Evolutionary conservation across 2,113 vertebrate genomes (phyloP), one percentile per base, ranked within the genome.

Genomic region (Xiphophorus maculatus): DNA sequence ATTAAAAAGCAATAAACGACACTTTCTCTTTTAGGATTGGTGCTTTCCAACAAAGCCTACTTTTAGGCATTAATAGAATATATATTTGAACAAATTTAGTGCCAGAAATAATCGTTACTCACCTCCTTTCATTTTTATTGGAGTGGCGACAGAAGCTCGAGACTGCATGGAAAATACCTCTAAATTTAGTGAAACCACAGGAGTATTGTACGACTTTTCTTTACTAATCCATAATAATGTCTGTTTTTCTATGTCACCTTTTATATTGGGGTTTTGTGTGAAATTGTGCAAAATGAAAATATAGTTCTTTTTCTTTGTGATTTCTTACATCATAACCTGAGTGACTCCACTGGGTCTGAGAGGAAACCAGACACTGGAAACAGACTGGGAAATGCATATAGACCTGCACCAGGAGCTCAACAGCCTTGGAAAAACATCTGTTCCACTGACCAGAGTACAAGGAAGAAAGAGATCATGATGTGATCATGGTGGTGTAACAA

Each of bases 341-440:
- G 54, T 82, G 87, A 88, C 79, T 89, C 89, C 80, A 66, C 80
- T 63, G 44, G 70, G 82, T 71, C 66, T 68, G 69, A 74, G 73
- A 74, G 69, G 81, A 90, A 90, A 88, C 71, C 74, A 77, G 58
- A 86, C 63, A 83, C 79, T 83, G 87, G 88, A 90, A 90, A 85
- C 68, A 66, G 65, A 85, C 81, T 48, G 77, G 70, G 74, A 79
- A 70, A 83, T 74, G 15, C 62, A 42, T 54, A 69, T 25, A 35
- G 9, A 75, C 37, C 64, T 71, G 42, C 58, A 79, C 74, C 83
- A 86, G 79, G 79, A 66, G 48, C 66, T 58, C 28, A 13, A 37
- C 33, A 77, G 75, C 58, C 76, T 58, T 88, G 86, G 77, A 87
- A 87, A 81, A 5, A 66, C 77, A 83, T 89, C 80, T 84, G 67